Percentiles rank a stretch among this genome's conserved stretches.
Conservation (phyloP, 23 tunicate genomes). For the Botrylloides violaceus region DNA sequence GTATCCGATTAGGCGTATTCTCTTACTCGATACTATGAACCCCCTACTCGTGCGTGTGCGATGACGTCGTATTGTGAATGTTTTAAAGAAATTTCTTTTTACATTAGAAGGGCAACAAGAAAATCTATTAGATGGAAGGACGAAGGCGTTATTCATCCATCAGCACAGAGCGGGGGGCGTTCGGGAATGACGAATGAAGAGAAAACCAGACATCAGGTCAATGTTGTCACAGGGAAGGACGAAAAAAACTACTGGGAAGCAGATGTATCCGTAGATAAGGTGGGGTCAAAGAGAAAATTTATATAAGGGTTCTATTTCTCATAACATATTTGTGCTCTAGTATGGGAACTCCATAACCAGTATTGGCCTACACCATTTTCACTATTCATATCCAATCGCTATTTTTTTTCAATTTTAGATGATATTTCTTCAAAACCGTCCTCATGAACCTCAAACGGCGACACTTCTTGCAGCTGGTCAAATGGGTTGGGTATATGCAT, state of each 20-base stretch:
- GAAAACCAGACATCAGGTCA: conserved; percentile 42
- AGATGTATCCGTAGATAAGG: conserved; percentile 76
- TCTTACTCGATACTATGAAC: too few species aligned
- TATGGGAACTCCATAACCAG: too few species aligned
- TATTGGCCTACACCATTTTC: too few species aligned
- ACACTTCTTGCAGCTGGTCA: conserved; percentile 65
- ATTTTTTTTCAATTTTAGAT: conserved; percentile 38
- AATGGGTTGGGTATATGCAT: conserved; percentile 78
- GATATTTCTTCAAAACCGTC: conserved; percentile 75
- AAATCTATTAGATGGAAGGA: conserved; percentile 12
- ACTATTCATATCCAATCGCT: too few species aligned
- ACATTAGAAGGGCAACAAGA: neutral
- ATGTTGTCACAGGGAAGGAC: conserved; percentile 35
- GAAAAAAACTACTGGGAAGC: conserved; percentile 72
- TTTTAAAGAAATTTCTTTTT: neutral
- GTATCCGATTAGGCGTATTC: too few species aligned
- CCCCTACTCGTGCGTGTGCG: too few species aligned
- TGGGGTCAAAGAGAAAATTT: too few species aligned
- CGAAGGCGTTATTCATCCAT: neutral
- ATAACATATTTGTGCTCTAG: too few species aligned
- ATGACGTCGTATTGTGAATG: too few species aligned
- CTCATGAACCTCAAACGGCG: conserved; percentile 65
- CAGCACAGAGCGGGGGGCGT: conserved; percentile 1
- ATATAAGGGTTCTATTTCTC: too few species aligned
- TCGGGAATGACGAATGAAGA: conserved; percentile 2